A percentile compares a stretch with the other conserved stretches of the same genome.
Evolutionary conservation across 2,888 invertebrate genomes (phyloP).

Genomic region (Tachystola acroxantha): DNA sequence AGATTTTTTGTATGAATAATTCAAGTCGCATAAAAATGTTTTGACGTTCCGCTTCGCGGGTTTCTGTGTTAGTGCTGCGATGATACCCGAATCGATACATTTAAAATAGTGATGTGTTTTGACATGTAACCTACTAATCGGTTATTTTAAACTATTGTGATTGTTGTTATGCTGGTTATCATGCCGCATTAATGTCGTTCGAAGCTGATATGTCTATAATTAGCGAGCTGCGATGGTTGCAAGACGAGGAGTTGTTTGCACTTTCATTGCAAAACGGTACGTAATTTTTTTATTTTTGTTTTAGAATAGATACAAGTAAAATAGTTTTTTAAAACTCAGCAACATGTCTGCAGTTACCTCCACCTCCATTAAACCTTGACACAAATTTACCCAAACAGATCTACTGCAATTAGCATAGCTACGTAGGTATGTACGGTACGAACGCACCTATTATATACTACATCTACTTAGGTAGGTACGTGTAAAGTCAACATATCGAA

Average conservation of each 20-base stretch:
- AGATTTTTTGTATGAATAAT: slow-evolving; percentile 43
- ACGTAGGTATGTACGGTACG: too few species aligned
- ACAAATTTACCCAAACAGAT: too few species aligned
- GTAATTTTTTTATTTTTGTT: slow-evolving; percentile 21
- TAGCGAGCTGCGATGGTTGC: slow-evolving; percentile 71
- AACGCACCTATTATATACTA: too few species aligned
- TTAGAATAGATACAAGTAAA: neutral
- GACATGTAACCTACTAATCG: slow-evolving; percentile 35
- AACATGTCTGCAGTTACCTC: too few species aligned
- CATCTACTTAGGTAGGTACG: too few species aligned
- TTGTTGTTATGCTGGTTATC: slow-evolving; percentile 55
- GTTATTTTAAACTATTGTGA: slow-evolving; percentile 35
- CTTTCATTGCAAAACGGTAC: slow-evolving; percentile 73
- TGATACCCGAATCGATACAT: slow-evolving; percentile 29
- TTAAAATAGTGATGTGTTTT: slow-evolving; percentile 34
- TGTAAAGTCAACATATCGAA: too few species aligned
- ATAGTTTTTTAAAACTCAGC: too few species aligned
- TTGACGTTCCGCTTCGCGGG: slow-evolving; percentile 40
- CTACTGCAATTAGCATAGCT: too few species aligned
- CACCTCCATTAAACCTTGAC: too few species aligned
- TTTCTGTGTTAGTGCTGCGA: slow-evolving; percentile 53
- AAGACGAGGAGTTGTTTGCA: slow-evolving; percentile 70
- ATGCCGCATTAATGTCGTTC: slow-evolving; percentile 63
- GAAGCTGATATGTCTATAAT: slow-evolving; percentile 74
- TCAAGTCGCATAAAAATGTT: slow-evolving; percentile 36